Conservation (phyloP, 2,888 invertebrate genomes). For the Dryomyza anilis region DNA sequence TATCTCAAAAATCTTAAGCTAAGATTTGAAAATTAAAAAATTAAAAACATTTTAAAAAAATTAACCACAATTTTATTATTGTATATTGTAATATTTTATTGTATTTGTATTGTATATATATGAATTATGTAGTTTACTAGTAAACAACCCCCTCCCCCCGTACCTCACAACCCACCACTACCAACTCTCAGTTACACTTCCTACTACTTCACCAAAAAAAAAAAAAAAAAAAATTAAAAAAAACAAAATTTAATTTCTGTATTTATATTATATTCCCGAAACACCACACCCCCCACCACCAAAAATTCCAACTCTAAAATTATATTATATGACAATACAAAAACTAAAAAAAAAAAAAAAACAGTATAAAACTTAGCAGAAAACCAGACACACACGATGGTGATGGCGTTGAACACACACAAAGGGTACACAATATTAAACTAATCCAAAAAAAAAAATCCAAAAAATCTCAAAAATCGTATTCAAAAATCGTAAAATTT, state of each 20-base stretch:
- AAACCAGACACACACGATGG: slow-evolving; percentile 46
- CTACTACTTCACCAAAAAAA: too few relatives aligned
- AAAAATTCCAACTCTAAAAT: slow-evolving; percentile 1
- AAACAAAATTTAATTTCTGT: too few relatives aligned
- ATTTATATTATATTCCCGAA: too few relatives aligned
- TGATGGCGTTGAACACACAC: slow-evolving; percentile 54
- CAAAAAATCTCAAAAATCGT: too few relatives aligned
- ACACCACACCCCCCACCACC: background rate
- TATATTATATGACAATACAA: slow-evolving; percentile 11
- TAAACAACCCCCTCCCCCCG: background rate
- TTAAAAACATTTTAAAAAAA: background rate
- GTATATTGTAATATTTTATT: slow-evolving; percentile 12
- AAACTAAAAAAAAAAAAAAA: slow-evolving; percentile 13
- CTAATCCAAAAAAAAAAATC: slow-evolving; percentile 30
- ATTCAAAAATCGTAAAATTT: too few relatives aligned
- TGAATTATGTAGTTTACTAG: background rate
- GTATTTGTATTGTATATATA: slow-evolving; percentile 15
- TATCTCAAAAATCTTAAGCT: too few relatives aligned
- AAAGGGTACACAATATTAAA: slow-evolving; percentile 32
- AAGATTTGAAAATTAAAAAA: background rate
- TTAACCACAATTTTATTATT: slow-evolving; percentile 10
- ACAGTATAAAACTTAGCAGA: slow-evolving; percentile 34
- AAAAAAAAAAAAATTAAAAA: too few relatives aligned
- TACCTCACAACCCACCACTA: too few relatives aligned
- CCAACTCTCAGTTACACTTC: slow-evolving; percentile 6